A percentile compares a stretch with the other conserved stretches of the same genome.
Conservation (phyloP, 2,888 invertebrate species). For the Xiphydria camelus region DNA sequence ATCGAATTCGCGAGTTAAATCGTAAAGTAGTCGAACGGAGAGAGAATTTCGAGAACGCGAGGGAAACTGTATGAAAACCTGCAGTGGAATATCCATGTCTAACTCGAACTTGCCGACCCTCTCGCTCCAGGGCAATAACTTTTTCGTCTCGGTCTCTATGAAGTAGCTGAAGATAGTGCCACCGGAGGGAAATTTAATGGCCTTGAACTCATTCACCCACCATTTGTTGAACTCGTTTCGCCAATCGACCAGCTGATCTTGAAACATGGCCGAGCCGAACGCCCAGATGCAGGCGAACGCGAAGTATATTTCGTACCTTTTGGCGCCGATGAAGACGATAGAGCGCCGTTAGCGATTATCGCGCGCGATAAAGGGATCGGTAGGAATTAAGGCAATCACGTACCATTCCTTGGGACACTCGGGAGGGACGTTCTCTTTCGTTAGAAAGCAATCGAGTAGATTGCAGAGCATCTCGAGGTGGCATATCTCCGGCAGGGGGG, state of each 20-base stretch:
- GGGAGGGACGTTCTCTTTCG: conserved; percentile 76
- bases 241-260: conserved; percentile 90
- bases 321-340: neutral
- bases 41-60: neutral
- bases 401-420: conserved; percentile 92
- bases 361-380: too few relatives aligned
- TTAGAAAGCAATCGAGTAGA: conserved; percentile 82
- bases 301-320: conserved; percentile 88
- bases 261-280: conserved; percentile 88
- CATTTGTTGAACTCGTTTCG: conserved; percentile 93
- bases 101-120: conserved; percentile 77
- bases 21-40: neutral
- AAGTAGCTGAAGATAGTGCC: conserved; percentile 89
- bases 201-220: conserved; percentile 91
- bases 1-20: neutral
- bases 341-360: too few relatives aligned
- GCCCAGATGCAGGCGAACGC: conserved; percentile 91
- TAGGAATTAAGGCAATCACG: neutral
- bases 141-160: conserved; percentile 84
- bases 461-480: conserved; percentile 88
- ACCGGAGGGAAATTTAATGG: conserved; percentile 81
- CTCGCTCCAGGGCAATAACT: conserved; percentile 86
- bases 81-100: conserved; percentile 85
- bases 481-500: conserved; percentile 87
- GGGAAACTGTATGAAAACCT: conserved; percentile 64